Conservation (phyloP, 2,113 vertebrate genomes). For the Pseudorhombus dupliciocellatus region DNA sequence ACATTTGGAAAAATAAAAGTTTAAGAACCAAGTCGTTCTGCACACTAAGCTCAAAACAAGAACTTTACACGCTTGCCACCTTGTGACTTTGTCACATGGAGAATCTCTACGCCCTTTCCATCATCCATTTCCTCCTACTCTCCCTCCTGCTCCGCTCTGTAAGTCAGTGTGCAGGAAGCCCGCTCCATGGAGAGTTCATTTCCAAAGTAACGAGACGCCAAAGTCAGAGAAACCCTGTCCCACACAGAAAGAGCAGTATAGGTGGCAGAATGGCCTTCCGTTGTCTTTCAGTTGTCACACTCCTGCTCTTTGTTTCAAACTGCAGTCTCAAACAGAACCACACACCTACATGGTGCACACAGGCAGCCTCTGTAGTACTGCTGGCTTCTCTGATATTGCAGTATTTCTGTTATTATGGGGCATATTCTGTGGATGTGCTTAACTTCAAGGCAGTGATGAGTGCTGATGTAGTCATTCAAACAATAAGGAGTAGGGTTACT, state of each 20-base stretch:
- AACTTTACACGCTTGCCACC: too few species aligned
- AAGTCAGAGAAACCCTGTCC: slow-evolving; percentile 33
- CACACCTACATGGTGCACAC: slow-evolving; percentile 41
- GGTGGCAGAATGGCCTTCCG: slow-evolving; percentile 55
- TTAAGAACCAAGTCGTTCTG: background rate
- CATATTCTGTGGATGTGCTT: too few species aligned
- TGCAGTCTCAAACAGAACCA: slow-evolving; percentile 34
- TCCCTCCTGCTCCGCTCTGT: background rate
- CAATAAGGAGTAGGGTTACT: too few species aligned
- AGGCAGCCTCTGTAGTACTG: slow-evolving; percentile 29
- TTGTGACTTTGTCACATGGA: background rate
- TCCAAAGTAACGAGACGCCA: slow-evolving; percentile 29
- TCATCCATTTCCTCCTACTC: slow-evolving; percentile 18
- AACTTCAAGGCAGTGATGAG: too few species aligned
- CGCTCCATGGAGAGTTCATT: slow-evolving; percentile 36
- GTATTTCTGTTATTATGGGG: too few species aligned
- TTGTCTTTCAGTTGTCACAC: slow-evolving; percentile 58
- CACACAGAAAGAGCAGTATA: slow-evolving; percentile 28
- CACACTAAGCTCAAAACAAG: background rate
- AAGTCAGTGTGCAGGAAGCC: slow-evolving; percentile 28
- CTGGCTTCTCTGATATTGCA: too few species aligned
- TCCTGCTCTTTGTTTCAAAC: slow-evolving; percentile 41
- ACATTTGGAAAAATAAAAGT: background rate
- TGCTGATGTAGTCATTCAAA: too few species aligned
- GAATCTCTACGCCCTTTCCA: background rate